Percentiles rank a stretch among this genome's conserved stretches.
Conservation (phyloP, 2,888 invertebrate genomes). For the Chymomyza caudatula region DNA sequence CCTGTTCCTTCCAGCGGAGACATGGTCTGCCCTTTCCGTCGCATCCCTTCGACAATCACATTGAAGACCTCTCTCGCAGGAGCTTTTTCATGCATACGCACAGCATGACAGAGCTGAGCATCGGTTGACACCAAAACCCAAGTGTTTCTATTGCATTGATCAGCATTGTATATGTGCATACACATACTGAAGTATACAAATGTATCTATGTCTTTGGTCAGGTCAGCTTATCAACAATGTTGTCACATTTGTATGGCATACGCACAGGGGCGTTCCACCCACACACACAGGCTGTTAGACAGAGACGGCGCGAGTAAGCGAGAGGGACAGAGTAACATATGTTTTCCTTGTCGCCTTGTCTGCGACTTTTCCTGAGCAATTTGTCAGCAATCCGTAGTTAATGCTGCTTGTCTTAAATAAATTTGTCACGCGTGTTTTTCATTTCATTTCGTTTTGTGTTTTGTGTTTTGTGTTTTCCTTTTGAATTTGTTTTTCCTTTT, state of each 20-base stretch:
- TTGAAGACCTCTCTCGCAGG: too few species aligned
- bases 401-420: slow-evolving; percentile 44
- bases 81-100: too few species aligned
- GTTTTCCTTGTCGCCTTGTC: background rate
- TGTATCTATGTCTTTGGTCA: background rate
- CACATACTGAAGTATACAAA: too few species aligned
- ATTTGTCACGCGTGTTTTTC: slow-evolving; percentile 34
- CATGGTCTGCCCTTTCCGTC: too few species aligned
- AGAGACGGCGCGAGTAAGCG: background rate
- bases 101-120: too few species aligned
- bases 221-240: background rate
- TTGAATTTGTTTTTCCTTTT: background rate
- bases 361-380: background rate
- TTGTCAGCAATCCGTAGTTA: background rate
- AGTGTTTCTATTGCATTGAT: too few species aligned
- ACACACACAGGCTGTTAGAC: too few species aligned
- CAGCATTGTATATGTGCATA: background rate
- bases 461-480: background rate
- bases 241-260: slow-evolving; percentile 28
- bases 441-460: background rate
- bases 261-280: background rate
- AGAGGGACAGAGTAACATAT: slow-evolving; percentile 2
- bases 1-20: too few species aligned
- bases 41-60: too few species aligned
- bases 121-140: too few species aligned